Base-by-base conservation (phyloP, 1,140 invertebrate genomes). In the Portunus trituberculatus region DNA sequence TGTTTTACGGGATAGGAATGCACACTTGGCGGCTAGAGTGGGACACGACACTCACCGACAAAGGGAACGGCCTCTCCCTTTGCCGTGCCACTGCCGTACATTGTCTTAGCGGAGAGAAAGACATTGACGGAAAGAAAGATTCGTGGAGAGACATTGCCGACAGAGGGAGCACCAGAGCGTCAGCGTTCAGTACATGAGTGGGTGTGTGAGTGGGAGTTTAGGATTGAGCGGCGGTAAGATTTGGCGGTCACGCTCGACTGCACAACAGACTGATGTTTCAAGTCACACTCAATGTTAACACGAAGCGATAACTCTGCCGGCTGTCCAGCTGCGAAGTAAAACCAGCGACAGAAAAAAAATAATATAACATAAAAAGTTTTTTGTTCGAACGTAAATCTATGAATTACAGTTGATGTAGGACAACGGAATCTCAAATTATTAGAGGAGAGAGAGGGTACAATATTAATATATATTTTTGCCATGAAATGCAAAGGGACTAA, bases 381-480 rank as follows among this genome's bases (percentile, higher is more conserved):
- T 7, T 76, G 67, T 76, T n/a, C 67, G 67, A 76, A 76, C 67
- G 67, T 76, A 76, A 25, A 76, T 76, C 67, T 25, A n/a, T n/a
- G 67, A 76, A 76, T n/a, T 76, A 20, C 67, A 76, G 67, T 76
- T 76, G 67, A 76, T 8, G 67, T 76, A 76, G 67, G 67, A 76
- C 67, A 76, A n/a, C 67, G 67, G 67, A 76, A 76, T 76, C 67
- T n/a, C 67, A 76, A n/a, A 76, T 76, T 76, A 76, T 76, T 76
- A 76, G 67, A n/a, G 67, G 67, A 76, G 67, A 76, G 20, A 76
- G 67, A 76, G 67, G 67, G 67, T 25, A 76, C 67, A 76, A 25
- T 76, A 76, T 76, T 76, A 76, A 76, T 76, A 76, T 76, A 76
- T 76, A 76, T 76, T 76, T 76, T 76, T 76, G 20, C 67, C 67